A percentile compares a stretch with the other conserved stretches of the same genome.
Evolutionary conservation across 2,113 vertebrate species (phyloP).

Genomic region (Brachirus orientalis): DNA sequence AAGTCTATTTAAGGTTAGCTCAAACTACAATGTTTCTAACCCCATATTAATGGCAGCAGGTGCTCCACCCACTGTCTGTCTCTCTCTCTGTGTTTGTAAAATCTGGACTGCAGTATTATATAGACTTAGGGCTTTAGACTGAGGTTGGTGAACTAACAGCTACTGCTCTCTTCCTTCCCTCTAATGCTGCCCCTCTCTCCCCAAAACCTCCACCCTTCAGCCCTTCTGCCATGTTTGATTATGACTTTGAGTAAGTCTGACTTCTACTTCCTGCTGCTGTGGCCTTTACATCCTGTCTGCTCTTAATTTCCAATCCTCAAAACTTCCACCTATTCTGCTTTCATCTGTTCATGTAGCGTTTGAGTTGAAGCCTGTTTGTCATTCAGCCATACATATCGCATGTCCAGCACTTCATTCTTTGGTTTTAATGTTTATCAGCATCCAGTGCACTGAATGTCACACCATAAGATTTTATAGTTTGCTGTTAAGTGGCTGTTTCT

Average conservation of each 20-base stretch:
- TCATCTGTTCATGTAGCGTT: conserved; percentile 30
- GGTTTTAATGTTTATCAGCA: conserved; percentile 31
- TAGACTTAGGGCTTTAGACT: conserved; percentile 46
- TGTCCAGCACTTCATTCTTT: conserved; percentile 38
- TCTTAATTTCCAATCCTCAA: conserved; percentile 29
- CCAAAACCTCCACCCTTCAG: conserved; percentile 94
- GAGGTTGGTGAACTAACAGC: conserved; percentile 89
- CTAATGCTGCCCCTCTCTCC: conserved; percentile 81
- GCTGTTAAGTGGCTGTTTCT: conserved; percentile 4
- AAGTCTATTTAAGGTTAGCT: background rate
- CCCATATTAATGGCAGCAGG: conserved; percentile 34
- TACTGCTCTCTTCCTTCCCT: conserved; percentile 95
- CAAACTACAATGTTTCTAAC: conserved; percentile 21
- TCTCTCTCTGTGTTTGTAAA: conserved; percentile 46
- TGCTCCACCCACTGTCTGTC: conserved; percentile 15
- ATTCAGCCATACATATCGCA: conserved; percentile 38
- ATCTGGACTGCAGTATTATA: conserved; percentile 39
- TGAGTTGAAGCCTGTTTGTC: conserved; percentile 39
- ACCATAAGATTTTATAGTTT: conserved; percentile 30
- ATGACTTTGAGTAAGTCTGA: conserved; percentile 99
- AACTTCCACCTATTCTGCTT: conserved; percentile 30
- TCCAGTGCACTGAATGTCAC: conserved; percentile 16
- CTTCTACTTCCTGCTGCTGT: conserved; percentile 89
- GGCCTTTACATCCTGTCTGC: conserved; percentile 74
- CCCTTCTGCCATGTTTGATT: conserved; percentile 99